Evolutionary conservation across 1,140 invertebrate genomes (phyloP).

Genomic region (Caerostris extrusa): DNA sequence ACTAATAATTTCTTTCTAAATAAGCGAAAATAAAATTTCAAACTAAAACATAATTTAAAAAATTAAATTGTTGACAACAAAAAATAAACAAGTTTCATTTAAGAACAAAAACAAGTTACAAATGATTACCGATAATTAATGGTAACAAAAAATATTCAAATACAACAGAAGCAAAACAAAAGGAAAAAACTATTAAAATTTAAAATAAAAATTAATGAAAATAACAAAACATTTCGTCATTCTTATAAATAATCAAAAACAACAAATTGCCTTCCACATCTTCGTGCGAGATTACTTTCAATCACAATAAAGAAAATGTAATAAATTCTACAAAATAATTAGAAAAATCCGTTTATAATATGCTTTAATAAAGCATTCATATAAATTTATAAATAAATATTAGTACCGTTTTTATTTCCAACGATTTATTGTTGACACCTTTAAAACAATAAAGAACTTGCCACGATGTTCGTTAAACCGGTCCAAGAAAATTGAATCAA

Average conservation of each 20-base stretch:
- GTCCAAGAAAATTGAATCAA: constrained; percentile 19
- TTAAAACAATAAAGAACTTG: constrained; percentile 49
- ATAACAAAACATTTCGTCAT: neutral
- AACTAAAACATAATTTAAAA: too few species aligned
- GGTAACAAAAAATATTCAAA: neutral
- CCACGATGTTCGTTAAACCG: constrained; percentile 69
- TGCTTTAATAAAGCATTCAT: neutral
- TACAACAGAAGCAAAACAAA: neutral
- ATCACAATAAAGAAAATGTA: too few species aligned
- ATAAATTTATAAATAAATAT: neutral
- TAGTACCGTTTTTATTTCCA: neutral
- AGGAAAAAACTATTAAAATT: neutral
- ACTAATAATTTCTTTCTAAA: too few species aligned
- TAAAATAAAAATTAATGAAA: neutral
- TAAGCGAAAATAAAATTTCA: too few species aligned
- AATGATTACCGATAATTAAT: too few species aligned
- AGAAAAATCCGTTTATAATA: too few species aligned
- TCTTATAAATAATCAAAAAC: neutral
- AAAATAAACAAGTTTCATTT: too few species aligned
- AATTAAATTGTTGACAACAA: too few species aligned
- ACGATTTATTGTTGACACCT: constrained; percentile 44
- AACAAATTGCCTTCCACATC: constrained; percentile 18
- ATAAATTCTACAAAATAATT: too few species aligned
- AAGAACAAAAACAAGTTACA: too few species aligned
- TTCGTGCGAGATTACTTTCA: neutral